Conservation (phyloP, 2,888 invertebrate species). For the Phortica magna region DNA sequence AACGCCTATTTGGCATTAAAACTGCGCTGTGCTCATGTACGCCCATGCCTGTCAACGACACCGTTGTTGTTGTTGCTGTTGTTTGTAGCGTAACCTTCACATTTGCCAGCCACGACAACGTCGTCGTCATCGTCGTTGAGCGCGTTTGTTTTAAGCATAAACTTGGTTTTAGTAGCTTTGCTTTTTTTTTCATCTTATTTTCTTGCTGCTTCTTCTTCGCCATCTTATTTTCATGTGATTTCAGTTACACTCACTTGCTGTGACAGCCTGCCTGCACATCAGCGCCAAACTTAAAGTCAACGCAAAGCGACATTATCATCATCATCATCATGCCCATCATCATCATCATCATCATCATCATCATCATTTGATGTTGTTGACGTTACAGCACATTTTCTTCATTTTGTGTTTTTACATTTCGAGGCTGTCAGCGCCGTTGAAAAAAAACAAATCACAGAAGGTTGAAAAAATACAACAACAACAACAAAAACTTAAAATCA, state of each 20-base stretch:
- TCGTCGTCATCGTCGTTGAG: too few species aligned
- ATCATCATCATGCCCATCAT: neutral
- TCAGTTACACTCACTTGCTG: too few species aligned
- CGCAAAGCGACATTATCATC: neutral
- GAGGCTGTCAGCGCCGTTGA: neutral
- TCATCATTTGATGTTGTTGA: neutral
- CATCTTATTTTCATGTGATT: neutral
- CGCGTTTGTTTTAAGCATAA: slow-evolving; percentile 1
- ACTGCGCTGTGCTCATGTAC: too few species aligned
- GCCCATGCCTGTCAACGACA: neutral
- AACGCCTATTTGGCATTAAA: too few species aligned
- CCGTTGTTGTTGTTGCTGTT: neutral
- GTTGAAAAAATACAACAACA: neutral
- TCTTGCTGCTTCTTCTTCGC: too few species aligned
- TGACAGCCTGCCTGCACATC: too few species aligned
- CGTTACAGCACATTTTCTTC: neutral
- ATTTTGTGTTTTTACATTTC: neutral
- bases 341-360: slow-evolving; percentile 9
- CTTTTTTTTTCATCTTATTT: neutral
- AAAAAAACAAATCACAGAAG: neutral
- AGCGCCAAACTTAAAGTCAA: too few species aligned
- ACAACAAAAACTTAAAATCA: neutral
- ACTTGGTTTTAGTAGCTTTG: slow-evolving; percentile 1
- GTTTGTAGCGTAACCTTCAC: neutral
- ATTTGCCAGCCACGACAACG: neutral